A percentile compares a stretch with the other conserved stretches of the same genome.
phyloP scores from a whole-genome alignment of 2,797 vertebrate species.

The Gephyroberyx darwinii region DNA sequence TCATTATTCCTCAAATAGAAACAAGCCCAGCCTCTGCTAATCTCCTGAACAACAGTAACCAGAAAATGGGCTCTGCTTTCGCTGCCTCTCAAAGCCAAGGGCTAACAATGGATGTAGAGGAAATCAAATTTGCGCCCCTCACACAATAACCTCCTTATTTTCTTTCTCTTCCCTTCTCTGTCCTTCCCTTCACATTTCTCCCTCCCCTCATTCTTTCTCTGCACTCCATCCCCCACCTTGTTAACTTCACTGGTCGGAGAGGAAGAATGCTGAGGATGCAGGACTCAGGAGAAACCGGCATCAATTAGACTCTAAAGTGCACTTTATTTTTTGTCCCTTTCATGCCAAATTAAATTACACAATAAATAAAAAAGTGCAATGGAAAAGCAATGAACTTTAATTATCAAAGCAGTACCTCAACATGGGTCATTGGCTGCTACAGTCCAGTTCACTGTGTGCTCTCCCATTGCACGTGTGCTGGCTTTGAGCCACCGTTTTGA shows the following conservation, averaged over 20 bases:
- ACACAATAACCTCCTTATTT: conserved; percentile 60
- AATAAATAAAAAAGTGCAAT: conserved; percentile 74
- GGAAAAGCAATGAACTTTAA: conserved; percentile 79
- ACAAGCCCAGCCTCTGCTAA: conserved; percentile 69
- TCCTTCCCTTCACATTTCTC: conserved; percentile 11
- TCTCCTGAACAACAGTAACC: conserved; percentile 66
- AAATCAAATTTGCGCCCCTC: conserved; percentile 72
- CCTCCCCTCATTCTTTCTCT: conserved; percentile 28
- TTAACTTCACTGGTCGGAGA: conserved; percentile 68
- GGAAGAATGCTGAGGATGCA: conserved; percentile 78
- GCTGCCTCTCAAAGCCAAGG: conserved; percentile 60
- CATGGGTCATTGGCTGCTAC: conserved; percentile 64
- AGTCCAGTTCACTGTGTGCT: conserved; percentile 24
- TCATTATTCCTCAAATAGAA: conserved; percentile 80
- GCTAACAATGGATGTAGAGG: conserved; percentile 70
- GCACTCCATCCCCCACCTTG: conserved; percentile 52
- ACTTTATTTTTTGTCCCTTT: conserved; percentile 73
- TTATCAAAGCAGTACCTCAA: conserved; percentile 72
- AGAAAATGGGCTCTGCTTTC: conserved; percentile 68
- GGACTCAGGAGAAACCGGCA: conserved; percentile 64
- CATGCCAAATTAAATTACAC: conserved; percentile 81
- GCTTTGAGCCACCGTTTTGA: conserved; percentile 27
- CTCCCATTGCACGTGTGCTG: conserved; percentile 23
- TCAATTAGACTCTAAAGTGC: conserved; percentile 81
- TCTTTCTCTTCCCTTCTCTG: conserved; percentile 25